These are phyloP conservation scores for Entosphenus tridentatus DNA, from an alignment of 2,113 vertebrate species.

Conservation along the genomic window DNA sequence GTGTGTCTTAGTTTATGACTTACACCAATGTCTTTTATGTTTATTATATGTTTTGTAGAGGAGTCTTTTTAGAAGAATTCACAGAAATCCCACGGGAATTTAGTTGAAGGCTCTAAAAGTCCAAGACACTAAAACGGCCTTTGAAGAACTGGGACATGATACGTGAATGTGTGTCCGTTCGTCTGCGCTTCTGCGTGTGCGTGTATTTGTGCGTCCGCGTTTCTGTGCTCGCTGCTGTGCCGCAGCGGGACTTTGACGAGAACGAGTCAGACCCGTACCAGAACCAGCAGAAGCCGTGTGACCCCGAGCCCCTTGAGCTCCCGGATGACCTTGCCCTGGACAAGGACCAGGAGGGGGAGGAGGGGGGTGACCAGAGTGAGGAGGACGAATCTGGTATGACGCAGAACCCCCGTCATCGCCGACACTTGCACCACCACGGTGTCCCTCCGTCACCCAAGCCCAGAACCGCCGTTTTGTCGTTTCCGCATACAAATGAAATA, in stretches of 20 bases:
- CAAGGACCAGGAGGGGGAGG: constrained; percentile 8
- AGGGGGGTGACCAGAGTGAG: not conserved
- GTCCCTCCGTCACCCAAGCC: too few species aligned
- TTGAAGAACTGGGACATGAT: not conserved
- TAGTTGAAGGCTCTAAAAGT: not conserved
- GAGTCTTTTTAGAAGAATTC: not conserved
- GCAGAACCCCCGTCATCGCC: too few species aligned
- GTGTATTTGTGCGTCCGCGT: too few species aligned
- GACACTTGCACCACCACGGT: too few species aligned
- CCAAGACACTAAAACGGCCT: too few species aligned
- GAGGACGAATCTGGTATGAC: not conserved
- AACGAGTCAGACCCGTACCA: constrained; percentile 77
- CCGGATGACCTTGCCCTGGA: constrained; percentile 69
- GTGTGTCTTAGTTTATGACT: too few species aligned
- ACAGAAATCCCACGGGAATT: not conserved
- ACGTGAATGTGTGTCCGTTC: not conserved
- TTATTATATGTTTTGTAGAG: not conserved
- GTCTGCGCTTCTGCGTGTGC: too few species aligned
- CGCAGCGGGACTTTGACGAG: constrained; percentile 77
- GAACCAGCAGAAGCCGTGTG: constrained; percentile 39
- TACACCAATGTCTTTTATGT: not conserved
- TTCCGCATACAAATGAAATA: too few species aligned
- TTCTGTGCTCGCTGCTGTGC: not conserved
- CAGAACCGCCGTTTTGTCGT: too few species aligned
- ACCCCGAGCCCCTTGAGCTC: constrained; percentile 58